Base-by-base conservation (phyloP, 2,888 invertebrate genomes). In the Agrotis puta region DNA sequence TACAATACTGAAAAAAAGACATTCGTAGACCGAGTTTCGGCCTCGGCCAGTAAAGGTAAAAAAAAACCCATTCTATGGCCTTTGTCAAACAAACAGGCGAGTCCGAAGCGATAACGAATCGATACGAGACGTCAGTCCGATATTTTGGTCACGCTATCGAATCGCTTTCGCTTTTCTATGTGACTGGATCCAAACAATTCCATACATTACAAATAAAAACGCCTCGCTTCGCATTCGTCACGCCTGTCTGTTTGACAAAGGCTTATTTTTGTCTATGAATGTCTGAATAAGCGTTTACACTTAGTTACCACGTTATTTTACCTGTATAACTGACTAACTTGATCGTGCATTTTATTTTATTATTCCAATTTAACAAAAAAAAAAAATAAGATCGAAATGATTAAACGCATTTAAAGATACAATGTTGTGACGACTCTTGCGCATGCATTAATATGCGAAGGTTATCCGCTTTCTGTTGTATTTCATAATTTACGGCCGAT, bases 271-370 rank as follows among this genome's bases (percentile, higher is more conserved):
- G 70, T 74, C 74, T 74, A 58, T n/a, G 39, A 54, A 65, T 65
- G 65, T 64, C 64, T 71, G 27, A n/a, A 58, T 58, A 68, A 66
- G 53, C 50, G 43, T 75, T 68, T 59, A 71, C 39, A 70, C 57
- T 72, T 62, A 79, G 87, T 87, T 87, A 86, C 87, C 86, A 86
- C 54, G 43, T 48, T 48, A 64, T 54, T 53, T 59, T 67, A 82
- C 59, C 64, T 64, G 56, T 83, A 22, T 64, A 47, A 66, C 67
- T 64, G 43, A 71, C 56, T 69, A 58, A 70, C 63, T 71, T 67
- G 54, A 80, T 69, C 54, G 64, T 79, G 85, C 85, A 85, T 85
- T 85, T 85, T 73, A 72, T 74, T 79, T 75, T 68, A 82, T 70
- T 81, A 77, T 83, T 85, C 82, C 82, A 82, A 24, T 69, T 67